Base-by-base conservation (phyloP, 1,140 invertebrate species). In the Myzus persicae region DNA sequence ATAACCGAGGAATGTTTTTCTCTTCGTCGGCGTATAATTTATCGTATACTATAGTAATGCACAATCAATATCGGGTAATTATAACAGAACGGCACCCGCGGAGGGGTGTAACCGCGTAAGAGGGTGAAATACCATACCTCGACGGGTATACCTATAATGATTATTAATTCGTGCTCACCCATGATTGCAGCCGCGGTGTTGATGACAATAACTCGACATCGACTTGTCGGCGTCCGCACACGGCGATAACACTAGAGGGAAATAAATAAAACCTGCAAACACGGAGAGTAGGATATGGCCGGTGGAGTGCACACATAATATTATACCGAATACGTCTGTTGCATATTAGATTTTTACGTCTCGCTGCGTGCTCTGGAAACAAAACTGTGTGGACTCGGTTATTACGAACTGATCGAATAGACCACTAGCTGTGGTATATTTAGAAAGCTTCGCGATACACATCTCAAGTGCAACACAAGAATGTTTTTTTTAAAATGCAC, bases 391-490 rank as follows among this genome's bases (percentile, higher is more conserved):
- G 40, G 26, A 85, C 40, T 4, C 48, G 14, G 88, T 89, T 89
- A 89, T 89, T 89, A 89, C 36, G 51, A 54, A 89, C 88, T 38
- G 88, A 89, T 89, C 88, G 36, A 51, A 40, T 54, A 36, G 44
- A 87, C 85, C 44, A 31, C 85, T n/a, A 8, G n/a, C 48, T 36
- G 88, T 38, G 88, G 46, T 89, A 89, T 89, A 89, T 89, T 89
- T 89, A 89, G 48, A 89, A 89, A 89, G 46, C 46, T 89, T 54
- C 88, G 40, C n/a, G 48, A 89, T 51, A 40, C 88, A 51, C 48
- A 89, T 54, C 88, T 54, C 46, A 89, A 89, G 85, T 87, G 44
- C 42, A 46, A 36, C 6, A 44, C 26, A n/a, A 87, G 44, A 38
- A 51, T 51, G 31, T 89, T 51, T 89, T 89, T 89, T 89, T 51